Evolutionary conservation across 1,140 invertebrate genomes (phyloP), one percentile per base, ranked within the genome.

Genomic region (Brachionus plicatilis): DNA sequence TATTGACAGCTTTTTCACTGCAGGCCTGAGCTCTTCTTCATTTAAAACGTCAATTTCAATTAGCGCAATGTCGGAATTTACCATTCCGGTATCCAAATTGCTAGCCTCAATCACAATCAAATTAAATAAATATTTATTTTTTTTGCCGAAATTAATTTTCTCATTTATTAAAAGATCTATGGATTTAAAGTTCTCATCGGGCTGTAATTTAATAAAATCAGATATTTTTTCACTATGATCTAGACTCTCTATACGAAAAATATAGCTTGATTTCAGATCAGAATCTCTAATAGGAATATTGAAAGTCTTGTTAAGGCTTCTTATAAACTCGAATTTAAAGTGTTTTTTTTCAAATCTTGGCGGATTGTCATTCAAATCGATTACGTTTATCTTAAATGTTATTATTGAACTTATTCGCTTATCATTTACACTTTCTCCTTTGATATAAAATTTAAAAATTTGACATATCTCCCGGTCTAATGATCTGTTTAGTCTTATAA

Each of bases 101-200:
- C 27, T 29, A 11, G 27, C n/a, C 20, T 50, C 41, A 5, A 76
- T 47, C 17, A 76, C 41, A 27, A 50, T 29, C 27, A 76, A 50
- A 76, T 50, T 47, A 53, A 76, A 76, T 50, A n/a, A 76, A 29
- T 76, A 76, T 29, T 76, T 76, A 53, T 76, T 76, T 50, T 37
- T 33, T 9, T 1, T 29, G 3, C 11, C 12, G 27, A 27, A 50
- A 20, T 76, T 47, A 20, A 50, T 27, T 24, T 24, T 47, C 17
- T 76, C 27, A 3, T 29, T 76, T 6, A 76, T 12, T 50, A 47
- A 6, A 27, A 76, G 3, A 27, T 76, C 33, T 14, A 76, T 24
- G 11, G 8, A 24, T 76, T 33, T 47, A 27, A 7, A 27, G 11
- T 76, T 47, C 6, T 76, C 7, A 27, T n/a, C 41, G 3, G 7